A percentile compares a stretch with the other conserved stretches of the same genome.
Conservation (phyloP, 1,140 invertebrate species). For the Venturia canescens region DNA sequence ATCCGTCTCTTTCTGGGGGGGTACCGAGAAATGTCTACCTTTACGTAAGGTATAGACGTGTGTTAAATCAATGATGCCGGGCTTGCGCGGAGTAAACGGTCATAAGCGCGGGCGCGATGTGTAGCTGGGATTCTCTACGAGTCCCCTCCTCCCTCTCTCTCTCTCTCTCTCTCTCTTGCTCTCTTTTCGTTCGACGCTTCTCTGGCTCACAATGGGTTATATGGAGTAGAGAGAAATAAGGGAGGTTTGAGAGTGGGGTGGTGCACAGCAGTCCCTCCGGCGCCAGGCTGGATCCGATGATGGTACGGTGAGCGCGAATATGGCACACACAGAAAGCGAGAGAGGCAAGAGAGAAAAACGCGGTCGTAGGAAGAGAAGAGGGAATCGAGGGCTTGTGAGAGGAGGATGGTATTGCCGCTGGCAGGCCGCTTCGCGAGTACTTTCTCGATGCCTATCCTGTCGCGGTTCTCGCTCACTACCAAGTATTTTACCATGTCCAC, state of each 20-base stretch:
- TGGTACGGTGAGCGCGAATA: conserved; percentile 12
- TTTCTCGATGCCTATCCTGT: background rate
- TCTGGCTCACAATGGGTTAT: conserved; percentile 12
- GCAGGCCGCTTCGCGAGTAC: background rate
- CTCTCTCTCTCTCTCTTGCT: conserved; percentile 13
- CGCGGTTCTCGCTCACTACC: background rate
- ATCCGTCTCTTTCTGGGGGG: conserved; percentile 11
- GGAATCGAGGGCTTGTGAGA: conserved; percentile 1
- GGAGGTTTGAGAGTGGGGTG: background rate
- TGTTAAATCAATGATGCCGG: conserved; percentile 75
- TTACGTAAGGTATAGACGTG: conserved; percentile 61
- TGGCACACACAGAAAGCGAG: background rate
- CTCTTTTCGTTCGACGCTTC: background rate
- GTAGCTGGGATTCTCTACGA: conserved; percentile 42
- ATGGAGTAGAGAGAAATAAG: conserved; percentile 15
- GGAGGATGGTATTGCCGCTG: conserved; percentile 10
- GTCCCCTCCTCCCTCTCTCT: conserved; percentile 5
- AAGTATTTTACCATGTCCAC: background rate
- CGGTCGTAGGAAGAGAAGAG: background rate
- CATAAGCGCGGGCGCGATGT: conserved; percentile 32
- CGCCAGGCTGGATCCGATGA: conserved; percentile 14
- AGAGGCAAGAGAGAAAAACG: conserved; percentile 36
- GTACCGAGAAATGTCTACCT: conserved; percentile 46
- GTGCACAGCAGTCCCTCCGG: conserved; percentile 15
- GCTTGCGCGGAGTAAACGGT: conserved; percentile 66